Percentiles rank a stretch among this genome's conserved stretches.
These are phyloP conservation scores for Chrosomus eos DNA, from an alignment of 2,797 vertebrate genomes.

Conservation along the genomic window DNA sequence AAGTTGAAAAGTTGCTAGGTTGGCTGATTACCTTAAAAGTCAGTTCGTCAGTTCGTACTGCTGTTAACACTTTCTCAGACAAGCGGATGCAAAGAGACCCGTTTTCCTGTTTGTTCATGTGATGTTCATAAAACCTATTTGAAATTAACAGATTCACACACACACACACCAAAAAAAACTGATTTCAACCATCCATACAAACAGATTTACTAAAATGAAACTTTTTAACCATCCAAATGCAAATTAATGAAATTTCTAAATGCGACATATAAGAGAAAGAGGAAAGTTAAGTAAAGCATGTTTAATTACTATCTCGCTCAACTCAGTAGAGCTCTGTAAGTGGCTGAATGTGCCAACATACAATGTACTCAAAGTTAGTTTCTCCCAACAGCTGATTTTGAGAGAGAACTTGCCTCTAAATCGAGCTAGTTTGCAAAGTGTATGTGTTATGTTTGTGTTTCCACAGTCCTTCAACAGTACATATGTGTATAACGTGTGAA, in stretches of 20 bases:
- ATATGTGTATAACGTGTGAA: not conserved
- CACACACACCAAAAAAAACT: too few relatives aligned
- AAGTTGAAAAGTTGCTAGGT: too few relatives aligned
- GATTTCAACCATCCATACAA: not conserved
- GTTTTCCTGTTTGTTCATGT: not conserved
- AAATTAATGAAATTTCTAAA: not conserved
- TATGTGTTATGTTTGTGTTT: not conserved
- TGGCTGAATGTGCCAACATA: not conserved
- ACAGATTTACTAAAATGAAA: not conserved
- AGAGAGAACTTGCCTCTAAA: slow-evolving; percentile 1
- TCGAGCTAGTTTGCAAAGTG: not conserved
- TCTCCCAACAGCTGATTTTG: slow-evolving; percentile 14
- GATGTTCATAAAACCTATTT: not conserved
- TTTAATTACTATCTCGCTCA: not conserved
- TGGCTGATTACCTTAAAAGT: too few relatives aligned
- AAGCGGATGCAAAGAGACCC: too few relatives aligned
- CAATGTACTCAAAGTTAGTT: not conserved
- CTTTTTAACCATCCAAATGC: not conserved
- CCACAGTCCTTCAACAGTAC: not conserved
- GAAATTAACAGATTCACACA: too few relatives aligned
- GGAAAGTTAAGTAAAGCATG: not conserved
- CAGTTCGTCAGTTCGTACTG: too few relatives aligned
- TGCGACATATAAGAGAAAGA: not conserved
- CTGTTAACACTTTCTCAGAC: too few relatives aligned
- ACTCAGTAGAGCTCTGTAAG: not conserved